Conservation (phyloP, 2,113 vertebrate species). For the Okapia johnstoni region DNA sequence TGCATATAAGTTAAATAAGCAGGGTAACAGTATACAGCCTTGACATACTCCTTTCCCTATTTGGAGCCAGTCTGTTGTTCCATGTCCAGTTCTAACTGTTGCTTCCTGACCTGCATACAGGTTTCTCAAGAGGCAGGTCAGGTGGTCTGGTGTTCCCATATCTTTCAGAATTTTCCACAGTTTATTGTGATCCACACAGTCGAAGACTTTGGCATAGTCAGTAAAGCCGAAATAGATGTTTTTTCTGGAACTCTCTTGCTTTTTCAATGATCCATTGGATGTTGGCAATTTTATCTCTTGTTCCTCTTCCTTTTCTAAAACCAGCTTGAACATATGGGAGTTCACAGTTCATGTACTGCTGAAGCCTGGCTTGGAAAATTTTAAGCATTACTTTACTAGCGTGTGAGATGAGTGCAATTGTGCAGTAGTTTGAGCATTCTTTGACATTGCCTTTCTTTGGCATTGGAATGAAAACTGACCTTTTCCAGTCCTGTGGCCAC, state of each 20-base stretch:
- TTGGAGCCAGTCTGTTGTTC: neutral
- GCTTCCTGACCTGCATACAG: neutral
- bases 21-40: neutral
- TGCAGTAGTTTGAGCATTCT: neutral
- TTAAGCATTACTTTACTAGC: neutral
- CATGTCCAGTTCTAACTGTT: neutral
- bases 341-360: accelerated
- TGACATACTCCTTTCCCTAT: accelerated
- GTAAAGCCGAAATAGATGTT: neutral
- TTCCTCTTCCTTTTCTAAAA: neutral
- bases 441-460: neutral
- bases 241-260: neutral
- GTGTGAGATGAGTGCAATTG: neutral
- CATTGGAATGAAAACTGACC: neutral
- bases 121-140: neutral
- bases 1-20: neutral
- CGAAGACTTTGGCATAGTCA: neutral
- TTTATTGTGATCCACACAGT: neutral
- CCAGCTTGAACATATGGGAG: neutral
- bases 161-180: neutral
- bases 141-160: neutral
- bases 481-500: neutral
- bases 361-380: neutral
- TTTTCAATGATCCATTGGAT: accelerated
- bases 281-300: neutral